Evolutionary conservation across 2,888 invertebrate species (phyloP), one percentile per base, ranked within the genome.

Genomic region (Pristionchus maxplancki): DNA sequence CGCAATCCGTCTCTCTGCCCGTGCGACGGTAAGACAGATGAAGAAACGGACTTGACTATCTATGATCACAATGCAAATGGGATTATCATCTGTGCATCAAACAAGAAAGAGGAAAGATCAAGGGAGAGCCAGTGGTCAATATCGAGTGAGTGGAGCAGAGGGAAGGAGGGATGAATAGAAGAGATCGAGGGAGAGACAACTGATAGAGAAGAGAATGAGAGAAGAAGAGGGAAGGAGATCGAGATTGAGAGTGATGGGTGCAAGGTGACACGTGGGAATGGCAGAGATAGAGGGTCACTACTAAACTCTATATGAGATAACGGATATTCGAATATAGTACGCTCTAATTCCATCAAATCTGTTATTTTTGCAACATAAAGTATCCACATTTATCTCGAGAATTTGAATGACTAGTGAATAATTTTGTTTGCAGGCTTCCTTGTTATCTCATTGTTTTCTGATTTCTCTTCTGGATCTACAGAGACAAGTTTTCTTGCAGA

Each of bases 401-500:
- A n/a, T n/a, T n/a, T n/a, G n/a, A n/a, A n/a, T n/a, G n/a, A n/a
- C n/a, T n/a, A n/a, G n/a, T n/a, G n/a, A n/a, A n/a, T n/a, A n/a
- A n/a, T n/a, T n/a, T n/a, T n/a, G n/a, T n/a, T n/a, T n/a, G n/a
- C n/a, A n/a, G n/a, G n/a, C n/a, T n/a, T n/a, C n/a, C n/a, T n/a
- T n/a, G n/a, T n/a, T n/a, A n/a, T 31, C 9, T 67, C 13, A 67
- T 31, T 34, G 64, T 6, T 40, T 71, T 34, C 37, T 71, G 11
- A 9, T 37, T 1, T 53, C 44, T 44, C 82, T 50, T 37, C 53
- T 83, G 34, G 82, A 50, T 13, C 82, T 53, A 53, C 82, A 83
- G 13, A 83, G 20, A 53, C 82, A 83, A 15, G 82, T 83, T 31
- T 83, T 83, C 82, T 83, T 83, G 53, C 82, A 83, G 17, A 83